Base-by-base conservation (phyloP, 2,888 invertebrate genomes). In the Pedicia rivosa region DNA sequence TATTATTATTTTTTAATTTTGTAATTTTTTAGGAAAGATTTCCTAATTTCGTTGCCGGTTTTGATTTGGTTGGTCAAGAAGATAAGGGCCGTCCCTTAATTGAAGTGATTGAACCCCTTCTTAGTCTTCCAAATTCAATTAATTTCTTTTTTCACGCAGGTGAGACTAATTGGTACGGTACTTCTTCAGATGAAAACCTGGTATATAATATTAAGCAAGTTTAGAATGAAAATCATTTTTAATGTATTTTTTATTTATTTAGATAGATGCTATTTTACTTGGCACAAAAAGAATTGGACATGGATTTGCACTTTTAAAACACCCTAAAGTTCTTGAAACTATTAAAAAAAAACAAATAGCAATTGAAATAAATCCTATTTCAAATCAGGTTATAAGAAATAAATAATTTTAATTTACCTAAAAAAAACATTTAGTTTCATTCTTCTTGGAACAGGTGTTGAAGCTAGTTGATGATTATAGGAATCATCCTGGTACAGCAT, bases 11-110 rank as follows among this genome's bases (percentile, higher is more conserved):
- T 2, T 52, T n/a, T 46, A 36, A 45, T 44, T 5, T 22, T 19
- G 13, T 36, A 29, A n/a, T 9, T 24, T 53, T 72, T 13, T 65
- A 70, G 52, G 48, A 47, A 1, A 51, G 58, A 7, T 70, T 72
- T 53, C 76, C 81, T 0, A 65, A 74, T 10, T 68, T 74, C 40
- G 63, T 84, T 26, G 77, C 74, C 16, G 86, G 84, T 6, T 82
- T 84, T 45, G 86, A 86, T 61, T 63, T 87, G 40, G 81, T 84
- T 0, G 83, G 83, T 0, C 77, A 78, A 49, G 86, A 86, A 54
- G 83, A 84, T 48, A 52, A 60, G 32, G 81, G 82, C 0, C 56
- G 61, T 24, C 72, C 78, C 0, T 53, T 84, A 1, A 53, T 66
- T 25, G 66, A 72, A 12, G 80, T 75, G 41, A 62, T 68, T 0